Evolutionary conservation across 2,888 invertebrate species (phyloP).

Genomic region (Pimpla rufipes): DNA sequence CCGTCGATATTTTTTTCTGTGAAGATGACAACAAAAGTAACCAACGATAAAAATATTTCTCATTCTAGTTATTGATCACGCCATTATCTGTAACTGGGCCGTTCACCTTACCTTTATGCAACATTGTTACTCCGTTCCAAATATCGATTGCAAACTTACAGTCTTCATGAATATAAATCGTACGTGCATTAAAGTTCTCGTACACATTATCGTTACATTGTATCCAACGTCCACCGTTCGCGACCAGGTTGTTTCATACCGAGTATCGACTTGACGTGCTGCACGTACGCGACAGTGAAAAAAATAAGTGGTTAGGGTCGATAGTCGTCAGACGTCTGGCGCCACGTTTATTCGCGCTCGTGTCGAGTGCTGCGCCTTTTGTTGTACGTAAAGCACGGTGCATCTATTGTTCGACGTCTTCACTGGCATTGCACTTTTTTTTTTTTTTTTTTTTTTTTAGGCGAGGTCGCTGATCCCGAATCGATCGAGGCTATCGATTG

Average conservation of each 20-base stretch:
- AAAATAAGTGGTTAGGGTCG: constrained; percentile 57
- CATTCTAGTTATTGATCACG: too few relatives aligned
- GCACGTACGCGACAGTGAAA: constrained; percentile 46
- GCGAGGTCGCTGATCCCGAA: constrained; percentile 58
- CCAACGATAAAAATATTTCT: too few relatives aligned
- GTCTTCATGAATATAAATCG: neutral
- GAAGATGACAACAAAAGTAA: too few relatives aligned
- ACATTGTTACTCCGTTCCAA: too few relatives aligned
- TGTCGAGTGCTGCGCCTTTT: constrained; percentile 26
- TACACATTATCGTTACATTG: neutral
- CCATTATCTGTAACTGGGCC: too few relatives aligned
- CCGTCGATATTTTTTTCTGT: too few relatives aligned
- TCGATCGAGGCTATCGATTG: constrained; percentile 46
- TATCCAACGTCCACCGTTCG: neutral
- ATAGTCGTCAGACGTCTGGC: constrained; percentile 63
- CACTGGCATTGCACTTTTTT: constrained; percentile 52
- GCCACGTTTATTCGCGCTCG: constrained; percentile 31
- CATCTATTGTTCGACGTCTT: constrained; percentile 32
- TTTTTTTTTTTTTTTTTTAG: constrained; percentile 9
- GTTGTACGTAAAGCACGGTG: neutral
- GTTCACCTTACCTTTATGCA: too few relatives aligned
- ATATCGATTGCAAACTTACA: too few relatives aligned
- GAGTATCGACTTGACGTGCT: constrained; percentile 36
- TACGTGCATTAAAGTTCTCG: neutral
- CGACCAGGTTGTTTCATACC: neutral